Conservation (phyloP, 2,797 vertebrate genomes). For the Anabas testudineus region DNA sequence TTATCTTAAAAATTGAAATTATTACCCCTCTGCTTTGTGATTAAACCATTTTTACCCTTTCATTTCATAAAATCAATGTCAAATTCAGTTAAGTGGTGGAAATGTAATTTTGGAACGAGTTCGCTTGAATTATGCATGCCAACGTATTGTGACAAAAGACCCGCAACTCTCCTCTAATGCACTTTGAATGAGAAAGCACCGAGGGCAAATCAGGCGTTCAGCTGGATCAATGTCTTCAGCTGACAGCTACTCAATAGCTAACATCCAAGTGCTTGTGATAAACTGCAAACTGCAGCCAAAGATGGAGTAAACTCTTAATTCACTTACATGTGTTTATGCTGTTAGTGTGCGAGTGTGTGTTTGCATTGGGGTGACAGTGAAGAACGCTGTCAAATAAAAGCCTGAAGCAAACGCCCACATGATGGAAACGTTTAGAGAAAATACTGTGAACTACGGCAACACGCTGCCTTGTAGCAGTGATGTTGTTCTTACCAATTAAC, state of each 20-base stretch:
- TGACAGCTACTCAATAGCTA: constrained; percentile 56
- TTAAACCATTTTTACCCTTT: constrained; percentile 8
- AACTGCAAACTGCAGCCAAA: constrained; percentile 38
- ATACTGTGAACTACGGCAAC: neutral
- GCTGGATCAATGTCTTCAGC: constrained; percentile 58
- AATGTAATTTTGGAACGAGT: constrained; percentile 44
- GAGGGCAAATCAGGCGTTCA: constrained; percentile 34
- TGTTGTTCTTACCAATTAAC: neutral
- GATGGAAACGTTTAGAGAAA: constrained; percentile 11
- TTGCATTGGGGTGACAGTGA: neutral
- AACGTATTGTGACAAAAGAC: constrained; percentile 32
- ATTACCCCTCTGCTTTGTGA: constrained; percentile 32
- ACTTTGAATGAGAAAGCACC: constrained; percentile 43
- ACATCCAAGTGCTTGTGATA: constrained; percentile 54
- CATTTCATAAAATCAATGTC: constrained; percentile 51
- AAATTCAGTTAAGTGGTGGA: constrained; percentile 46
- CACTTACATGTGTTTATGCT: constrained; percentile 40
- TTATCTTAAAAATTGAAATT: constrained; percentile 36
- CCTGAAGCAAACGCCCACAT: constrained; percentile 9
- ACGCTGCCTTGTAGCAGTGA: neutral
- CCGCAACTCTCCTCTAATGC: constrained; percentile 36
- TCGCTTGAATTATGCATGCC: constrained; percentile 39
- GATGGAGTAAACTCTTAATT: constrained; percentile 40
- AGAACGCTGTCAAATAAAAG: constrained; percentile 14
- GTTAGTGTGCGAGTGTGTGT: constrained; percentile 6